phyloP scores from a whole-genome alignment of 2,888 invertebrate genomes.

The Hyposoter dolosus region DNA sequence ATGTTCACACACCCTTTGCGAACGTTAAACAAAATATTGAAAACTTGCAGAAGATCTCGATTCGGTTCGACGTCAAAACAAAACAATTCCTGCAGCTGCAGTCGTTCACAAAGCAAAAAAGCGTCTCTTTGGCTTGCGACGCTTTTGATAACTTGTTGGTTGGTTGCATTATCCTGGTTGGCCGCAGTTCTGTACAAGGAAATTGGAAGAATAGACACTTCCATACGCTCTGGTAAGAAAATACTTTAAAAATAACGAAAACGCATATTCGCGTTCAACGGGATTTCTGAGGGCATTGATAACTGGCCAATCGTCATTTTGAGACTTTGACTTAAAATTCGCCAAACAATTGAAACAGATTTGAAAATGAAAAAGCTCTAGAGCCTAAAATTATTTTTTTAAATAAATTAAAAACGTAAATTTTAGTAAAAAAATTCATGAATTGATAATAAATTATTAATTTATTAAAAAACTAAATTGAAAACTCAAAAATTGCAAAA shows the following conservation, averaged over 20 bases:
- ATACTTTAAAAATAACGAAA: background rate
- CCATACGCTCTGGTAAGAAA: conserved; percentile 82
- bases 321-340: no score
- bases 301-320: no score
- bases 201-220: conserved; percentile 82
- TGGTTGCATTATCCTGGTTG: conserved; percentile 83
- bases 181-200: conserved; percentile 82
- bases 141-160: conserved; percentile 81
- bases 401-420: no score
- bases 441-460: no score
- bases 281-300: no score
- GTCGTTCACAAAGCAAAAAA: conserved; percentile 75
- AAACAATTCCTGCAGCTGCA: conserved; percentile 74
- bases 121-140: conserved; percentile 80
- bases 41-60: conserved; percentile 76
- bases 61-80: conserved; percentile 73
- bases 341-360: no score
- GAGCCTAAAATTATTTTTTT: no score
- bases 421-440: no score
- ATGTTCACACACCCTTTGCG: background rate
- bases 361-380: no score
- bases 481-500: no score
- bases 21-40: background rate
- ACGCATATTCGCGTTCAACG: no score
- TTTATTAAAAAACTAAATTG: no score